Percentiles rank a stretch among this genome's conserved stretches.
Conservation (phyloP, 2,888 invertebrate species). For the Osmoderma eremita region DNA sequence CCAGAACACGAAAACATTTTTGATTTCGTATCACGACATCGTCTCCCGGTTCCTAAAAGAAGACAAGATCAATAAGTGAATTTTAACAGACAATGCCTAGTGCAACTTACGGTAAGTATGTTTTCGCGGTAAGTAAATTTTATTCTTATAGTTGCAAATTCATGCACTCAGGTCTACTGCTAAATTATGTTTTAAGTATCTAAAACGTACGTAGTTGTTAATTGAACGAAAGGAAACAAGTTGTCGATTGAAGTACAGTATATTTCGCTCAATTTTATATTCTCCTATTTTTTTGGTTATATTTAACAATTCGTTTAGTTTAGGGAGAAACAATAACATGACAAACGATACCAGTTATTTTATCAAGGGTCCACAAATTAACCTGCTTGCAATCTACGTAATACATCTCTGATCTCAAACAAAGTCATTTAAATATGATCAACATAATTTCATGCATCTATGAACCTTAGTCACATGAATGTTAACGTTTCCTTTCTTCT, state of each 20-base stretch:
- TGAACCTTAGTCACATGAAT: conserved; percentile 21
- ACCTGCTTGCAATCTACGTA: no score
- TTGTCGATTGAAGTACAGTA: not conserved
- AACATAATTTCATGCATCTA: conserved; percentile 2
- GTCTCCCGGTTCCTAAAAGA: conserved; percentile 18
- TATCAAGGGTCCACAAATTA: no score
- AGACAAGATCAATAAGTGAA: conserved; percentile 5
- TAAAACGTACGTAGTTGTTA: not conserved
- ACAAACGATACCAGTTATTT: no score
- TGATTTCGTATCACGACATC: conserved; percentile 27
- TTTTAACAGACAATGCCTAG: not conserved
- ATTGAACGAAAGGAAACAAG: conserved; percentile 2
- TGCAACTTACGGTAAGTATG: conserved; percentile 13
- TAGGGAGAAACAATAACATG: no score
- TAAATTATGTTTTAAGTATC: conserved; percentile 5
- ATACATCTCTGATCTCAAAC: no score
- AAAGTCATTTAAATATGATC: no score
- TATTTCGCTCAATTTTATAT: not conserved
- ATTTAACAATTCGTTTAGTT: no score
- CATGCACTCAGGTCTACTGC: conserved; percentile 26
- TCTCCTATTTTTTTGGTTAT: not conserved
- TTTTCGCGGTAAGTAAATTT: conserved; percentile 6
- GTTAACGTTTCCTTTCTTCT: conserved; percentile 39
- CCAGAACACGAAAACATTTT: conserved; percentile 31
- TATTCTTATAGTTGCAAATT: conserved; percentile 15